Evolutionary conservation across 2,888 invertebrate species (phyloP), one percentile per base, ranked within the genome.

Genomic region (Orthosia cruda): DNA sequence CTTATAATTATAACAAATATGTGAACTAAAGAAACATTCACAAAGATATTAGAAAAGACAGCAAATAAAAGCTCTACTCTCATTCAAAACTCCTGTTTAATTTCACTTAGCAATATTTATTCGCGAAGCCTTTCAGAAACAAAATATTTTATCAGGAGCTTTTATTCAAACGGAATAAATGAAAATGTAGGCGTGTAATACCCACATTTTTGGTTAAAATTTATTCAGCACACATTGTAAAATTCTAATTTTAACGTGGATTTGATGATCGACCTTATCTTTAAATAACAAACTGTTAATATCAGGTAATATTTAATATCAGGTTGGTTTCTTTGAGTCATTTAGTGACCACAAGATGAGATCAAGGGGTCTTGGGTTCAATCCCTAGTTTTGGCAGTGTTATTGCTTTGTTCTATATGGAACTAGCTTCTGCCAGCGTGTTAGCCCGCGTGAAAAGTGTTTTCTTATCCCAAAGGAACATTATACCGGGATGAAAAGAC

Each of bases 121-220:
- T 58, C 47, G 7, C 20, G 23, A 55, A 78, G 9, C 20, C 52
- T 63, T 72, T 71, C 13, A 73, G 40, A 40, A 71, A 71, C 26
- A 45, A 40, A 79, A 61, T 74, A 82, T 74, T 86, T 64, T 71
- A 40, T 54, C 57, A 79, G 75, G 80, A 71, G 71, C 55, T 66
- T 26, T 23, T 55, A 57, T 52, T 13, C 49, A 64, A 58, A 65
- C 23, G 18, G 18, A 78, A 49, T 73, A 26, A 16, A 20, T 52
- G 55, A 57, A 65, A 57, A 50, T 47, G 32, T 57, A 16, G 26
- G 59, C 61, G 52, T 62, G 11, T 59, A 20, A 40, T 23, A 47
- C 18, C 2, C 18, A 45, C 4, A 20, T 57, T 32, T 49, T 23
- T 4, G 2, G 16, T 49, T 58, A 7, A 49, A 18, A 50, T 52